Evolutionary conservation across 2,113 vertebrate species (phyloP).

Genomic region (Brachyhypopomus occidentalis): DNA sequence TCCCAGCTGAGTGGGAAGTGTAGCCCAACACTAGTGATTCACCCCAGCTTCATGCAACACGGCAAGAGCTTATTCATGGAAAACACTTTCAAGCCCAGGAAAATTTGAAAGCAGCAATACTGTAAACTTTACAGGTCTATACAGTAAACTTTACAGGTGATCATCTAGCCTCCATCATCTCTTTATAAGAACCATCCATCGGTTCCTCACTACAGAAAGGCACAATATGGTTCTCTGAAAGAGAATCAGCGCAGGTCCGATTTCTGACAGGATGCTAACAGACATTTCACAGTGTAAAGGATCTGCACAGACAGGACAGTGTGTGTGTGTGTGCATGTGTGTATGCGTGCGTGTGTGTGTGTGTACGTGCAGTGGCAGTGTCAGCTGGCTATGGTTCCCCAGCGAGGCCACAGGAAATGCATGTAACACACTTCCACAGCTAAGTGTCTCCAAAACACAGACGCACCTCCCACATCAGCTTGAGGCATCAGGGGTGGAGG

Average conservation of each 20-base stretch:
- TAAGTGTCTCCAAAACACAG: background rate
- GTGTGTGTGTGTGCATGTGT: no score
- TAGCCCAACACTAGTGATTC: background rate
- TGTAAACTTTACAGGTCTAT: background rate
- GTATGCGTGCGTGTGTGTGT: no score
- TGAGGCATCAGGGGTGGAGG: no score
- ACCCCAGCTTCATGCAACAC: background rate
- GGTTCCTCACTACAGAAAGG: background rate
- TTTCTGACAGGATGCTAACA: constrained; percentile 15
- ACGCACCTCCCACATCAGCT: background rate
- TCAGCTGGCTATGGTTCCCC: no score
- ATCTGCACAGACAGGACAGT: background rate
- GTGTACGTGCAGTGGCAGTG: no score
- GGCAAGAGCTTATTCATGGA: constrained; percentile 8
- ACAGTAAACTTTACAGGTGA: no score
- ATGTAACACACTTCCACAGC: no score
- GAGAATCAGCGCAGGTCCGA: background rate
- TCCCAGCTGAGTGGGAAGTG: constrained; percentile 16
- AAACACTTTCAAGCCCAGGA: background rate
- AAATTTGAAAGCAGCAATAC: constrained; percentile 11
- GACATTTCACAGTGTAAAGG: constrained; percentile 4
- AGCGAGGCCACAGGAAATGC: no score
- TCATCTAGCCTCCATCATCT: no score
- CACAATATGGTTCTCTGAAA: background rate
- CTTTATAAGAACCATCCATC: background rate